Base-by-base conservation (phyloP, 2,113 vertebrate species). In the Heterotilapia buettikoferi region DNA sequence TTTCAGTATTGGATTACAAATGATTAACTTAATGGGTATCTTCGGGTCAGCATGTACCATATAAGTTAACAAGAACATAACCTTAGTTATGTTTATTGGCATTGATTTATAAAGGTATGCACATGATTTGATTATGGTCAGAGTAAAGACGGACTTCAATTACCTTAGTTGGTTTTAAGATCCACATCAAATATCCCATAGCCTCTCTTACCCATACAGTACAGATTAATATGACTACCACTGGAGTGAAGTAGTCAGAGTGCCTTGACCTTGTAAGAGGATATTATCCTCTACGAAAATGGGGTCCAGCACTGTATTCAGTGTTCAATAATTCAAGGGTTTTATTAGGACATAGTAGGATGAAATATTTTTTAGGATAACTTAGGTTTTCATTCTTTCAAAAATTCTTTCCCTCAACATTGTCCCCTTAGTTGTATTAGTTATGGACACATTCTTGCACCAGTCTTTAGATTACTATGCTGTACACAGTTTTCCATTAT, bases 1-100 rank as follows among this genome's bases (percentile, higher is more conserved):
- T 94, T 92, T 88, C 85, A 87, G 80, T 82, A 24, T 93, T 76
- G 33, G 45, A 16, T 94, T 93, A 71, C 86, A 87, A 3, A 43
- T 87, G 53, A 85, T 89, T 66, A 56, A 45, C 26, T 84, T 84
- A 78, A 79, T 76, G 66, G 57, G 2, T 4, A 21, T 82, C 63
- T 43, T 66, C 16, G n/a, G 53, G 86, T 47, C 84, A 76, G 29
- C 2, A 1, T 19, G 9, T 29, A n/a, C 18, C 12, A 47, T 9
- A 14, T 0, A 52, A 33, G 45, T 78, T 33, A 50, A 50, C 43
- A 33, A 31, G 26, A 52, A 33, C 26, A 52, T n/a, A 57, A 33
- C 47, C 10, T 33, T 33, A 52, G 10, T 52, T 78, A 0, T 68
- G 31, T 83, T 80, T 50, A 66, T 85, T 54, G 40, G 45, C 14